Evolutionary conservation across 2,888 invertebrate species (phyloP), one percentile per base, ranked within the genome.

Genomic region (Brachyopa scutellaris): DNA sequence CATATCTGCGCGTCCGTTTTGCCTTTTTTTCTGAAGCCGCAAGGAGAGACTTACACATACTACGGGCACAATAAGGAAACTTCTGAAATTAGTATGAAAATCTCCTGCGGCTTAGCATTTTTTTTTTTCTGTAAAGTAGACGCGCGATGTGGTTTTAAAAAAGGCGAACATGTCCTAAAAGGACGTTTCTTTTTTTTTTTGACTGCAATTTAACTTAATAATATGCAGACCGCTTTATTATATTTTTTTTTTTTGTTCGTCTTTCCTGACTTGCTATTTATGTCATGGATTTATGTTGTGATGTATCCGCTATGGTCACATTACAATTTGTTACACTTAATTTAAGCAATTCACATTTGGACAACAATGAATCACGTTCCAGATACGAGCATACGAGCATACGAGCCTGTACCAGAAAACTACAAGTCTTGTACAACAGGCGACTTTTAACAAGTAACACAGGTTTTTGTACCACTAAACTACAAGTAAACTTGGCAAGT

Each of bases 1-100:
- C 69, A 17, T 73, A 61, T 73, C 59, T 66, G 36, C 42, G 38
- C 57, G 51, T 78, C 64, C 57, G 26, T 36, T 64, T 47, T 45
- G 29, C 31, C 55, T 47, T 45, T 42, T 59, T 66, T 40, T 67
- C 11, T 11, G 61, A 69, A 53, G 53, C 69, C 55, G 26, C 26
- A 53, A 21, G 15, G 45, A 23, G 36, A 64, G 13, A 29, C 51
- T 61, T 61, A 31, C 42, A 61, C n/a, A n/a, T n/a, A n/a, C 53
- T 67, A 23, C 4, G 40, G 53, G 33, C 42, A 62, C n/a, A 57
- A 64, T 42, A 59, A 42, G 78, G 51, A 36, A 49, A 70, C 42
- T 53, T 73, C 29, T 17, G 62, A 74, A 80, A 80, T 80, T 62
- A 80, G 79, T 62, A 80, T 57, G 26, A 67, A 69, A 67, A 74